Evolutionary conservation across 2,888 invertebrate species (phyloP).

Genomic region (Temnothorax unifasciatus): DNA sequence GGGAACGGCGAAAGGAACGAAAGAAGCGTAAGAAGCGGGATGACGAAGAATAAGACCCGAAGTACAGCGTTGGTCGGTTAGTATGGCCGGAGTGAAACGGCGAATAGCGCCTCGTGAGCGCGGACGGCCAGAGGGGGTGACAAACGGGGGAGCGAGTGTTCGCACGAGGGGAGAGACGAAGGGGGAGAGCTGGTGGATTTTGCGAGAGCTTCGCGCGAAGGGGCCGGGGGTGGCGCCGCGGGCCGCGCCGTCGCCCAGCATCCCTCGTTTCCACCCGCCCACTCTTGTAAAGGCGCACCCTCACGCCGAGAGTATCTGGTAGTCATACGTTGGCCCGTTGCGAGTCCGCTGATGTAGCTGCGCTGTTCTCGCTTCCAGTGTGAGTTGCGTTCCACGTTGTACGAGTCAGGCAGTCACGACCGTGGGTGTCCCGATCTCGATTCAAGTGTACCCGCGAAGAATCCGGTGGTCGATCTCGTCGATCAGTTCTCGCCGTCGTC

Average conservation of each 20-base stretch:
- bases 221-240: slow-evolving; percentile 83
- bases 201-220: slow-evolving; percentile 63
- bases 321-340: slow-evolving; percentile 85
- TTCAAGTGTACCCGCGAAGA: background rate
- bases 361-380: slow-evolving; percentile 57
- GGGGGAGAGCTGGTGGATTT: slow-evolving; percentile 68
- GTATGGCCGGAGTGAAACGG: slow-evolving; percentile 39
- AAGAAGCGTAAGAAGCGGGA: slow-evolving; percentile 43
- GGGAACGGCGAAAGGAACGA: slow-evolving; percentile 18
- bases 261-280: slow-evolving; percentile 82
- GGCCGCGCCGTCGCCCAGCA: slow-evolving; percentile 86
- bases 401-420: slow-evolving; percentile 48
- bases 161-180: slow-evolving; percentile 11
- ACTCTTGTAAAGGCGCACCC: slow-evolving; percentile 84
- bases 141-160: slow-evolving; percentile 29
- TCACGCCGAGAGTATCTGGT: slow-evolving; percentile 83
- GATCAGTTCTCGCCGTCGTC: background rate
- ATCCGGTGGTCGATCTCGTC: background rate
- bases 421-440: slow-evolving; percentile 54
- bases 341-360: slow-evolving; percentile 77
- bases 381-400: slow-evolving; percentile 52
- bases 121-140: slow-evolving; percentile 20
- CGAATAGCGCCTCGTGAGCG: slow-evolving; percentile 35
- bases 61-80: slow-evolving; percentile 31
- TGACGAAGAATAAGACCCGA: slow-evolving; percentile 50